A percentile compares a stretch with the other conserved stretches of the same genome.
Evolutionary conservation across 2,797 vertebrate species (phyloP).

Genomic region (Sebastes trivittatus): DNA sequence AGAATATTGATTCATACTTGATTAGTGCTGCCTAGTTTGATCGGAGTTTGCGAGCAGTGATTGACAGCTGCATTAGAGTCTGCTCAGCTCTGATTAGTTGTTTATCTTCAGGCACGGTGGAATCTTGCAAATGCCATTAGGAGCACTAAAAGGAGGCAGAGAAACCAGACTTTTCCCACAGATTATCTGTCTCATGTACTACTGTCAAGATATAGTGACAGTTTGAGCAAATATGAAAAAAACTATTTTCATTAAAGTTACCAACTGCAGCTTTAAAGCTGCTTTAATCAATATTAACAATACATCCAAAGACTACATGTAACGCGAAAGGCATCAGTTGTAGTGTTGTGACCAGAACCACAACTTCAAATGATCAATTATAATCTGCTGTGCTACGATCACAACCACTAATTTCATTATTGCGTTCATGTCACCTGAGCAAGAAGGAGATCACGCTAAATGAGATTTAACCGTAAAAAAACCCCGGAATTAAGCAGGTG

Average conservation of each 20-base stretch:
- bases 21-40: not conserved
- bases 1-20: not conserved
- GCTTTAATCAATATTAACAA: not conserved
- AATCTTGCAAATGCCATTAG: no score
- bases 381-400: not conserved
- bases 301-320: not conserved
- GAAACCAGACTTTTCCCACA: no score
- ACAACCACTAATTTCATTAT: not conserved
- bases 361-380: not conserved
- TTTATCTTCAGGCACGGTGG: no score
- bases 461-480: not conserved
- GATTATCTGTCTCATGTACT: no score
- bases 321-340: not conserved
- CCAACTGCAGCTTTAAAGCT: not conserved
- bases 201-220: no score
- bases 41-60: not conserved
- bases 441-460: not conserved
- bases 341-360: not conserved
- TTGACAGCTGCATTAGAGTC: not conserved
- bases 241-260: not conserved
- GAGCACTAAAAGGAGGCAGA: no score
- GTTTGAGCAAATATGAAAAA: no score
- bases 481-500: not conserved
- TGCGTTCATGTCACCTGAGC: not conserved
- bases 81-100: not conserved